A percentile compares a stretch with the other conserved stretches of the same genome.
phyloP scores from a whole-genome alignment of 2,113 vertebrate species.

The Poecilia latipinna region DNA sequence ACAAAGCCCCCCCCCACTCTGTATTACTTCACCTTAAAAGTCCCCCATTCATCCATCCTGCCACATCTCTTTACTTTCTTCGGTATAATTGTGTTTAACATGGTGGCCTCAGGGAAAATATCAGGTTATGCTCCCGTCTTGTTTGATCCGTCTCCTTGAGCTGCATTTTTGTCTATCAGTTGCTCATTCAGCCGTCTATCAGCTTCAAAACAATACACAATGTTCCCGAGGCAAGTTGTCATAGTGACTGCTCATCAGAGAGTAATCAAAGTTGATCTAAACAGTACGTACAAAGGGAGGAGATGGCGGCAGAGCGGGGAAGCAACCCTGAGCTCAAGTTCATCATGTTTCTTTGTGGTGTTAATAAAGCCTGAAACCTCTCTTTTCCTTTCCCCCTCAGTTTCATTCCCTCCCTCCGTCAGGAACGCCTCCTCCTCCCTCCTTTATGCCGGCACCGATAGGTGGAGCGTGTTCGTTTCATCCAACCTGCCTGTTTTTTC shows the following conservation, averaged over 20 bases:
- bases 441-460: conserved; percentile 29
- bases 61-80: conserved; percentile 6
- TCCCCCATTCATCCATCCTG: conserved; percentile 2
- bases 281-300: conserved; percentile 24
- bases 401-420: conserved; percentile 28
- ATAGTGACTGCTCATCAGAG: conserved; percentile 60
- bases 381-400: conserved; percentile 19
- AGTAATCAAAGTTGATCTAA: conserved; percentile 58
- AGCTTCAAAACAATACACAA: conserved; percentile 50
- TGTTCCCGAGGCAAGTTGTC: conserved; percentile 64
- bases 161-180: conserved; percentile 29
- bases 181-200: conserved; percentile 39
- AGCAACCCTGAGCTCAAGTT: background rate
- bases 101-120: conserved; percentile 27
- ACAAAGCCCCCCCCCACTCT: background rate
- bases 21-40: background rate
- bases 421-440: conserved; percentile 46
- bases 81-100: conserved; percentile 24
- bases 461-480: conserved; percentile 55
- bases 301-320: conserved; percentile 3
- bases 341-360: conserved; percentile 11
- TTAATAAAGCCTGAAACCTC: conserved; percentile 12
- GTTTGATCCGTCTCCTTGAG: conserved; percentile 44
- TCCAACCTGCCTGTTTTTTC: conserved; percentile 56
- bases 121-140: conserved; percentile 3